Conservation (phyloP, 2,888 invertebrate genomes). For the Kryphioiulus occultus region DNA sequence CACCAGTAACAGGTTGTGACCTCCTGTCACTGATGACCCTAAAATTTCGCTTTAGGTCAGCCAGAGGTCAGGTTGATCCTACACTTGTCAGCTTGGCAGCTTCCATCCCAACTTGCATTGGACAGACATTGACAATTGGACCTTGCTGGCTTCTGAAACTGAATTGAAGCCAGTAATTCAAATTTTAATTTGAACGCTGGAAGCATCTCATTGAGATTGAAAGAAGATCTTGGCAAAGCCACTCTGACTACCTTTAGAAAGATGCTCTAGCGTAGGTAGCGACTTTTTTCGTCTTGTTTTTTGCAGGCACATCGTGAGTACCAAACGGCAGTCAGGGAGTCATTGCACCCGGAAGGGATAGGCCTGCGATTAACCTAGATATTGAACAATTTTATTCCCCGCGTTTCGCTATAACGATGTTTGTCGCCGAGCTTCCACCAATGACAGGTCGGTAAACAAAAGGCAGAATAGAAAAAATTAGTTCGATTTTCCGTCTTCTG, state of each 20-base stretch:
- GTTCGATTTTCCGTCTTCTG: not conserved
- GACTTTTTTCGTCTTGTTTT: not conserved
- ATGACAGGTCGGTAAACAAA: conserved; percentile 29
- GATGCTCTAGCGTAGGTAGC: conserved; percentile 13
- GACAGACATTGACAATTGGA: too few relatives aligned
- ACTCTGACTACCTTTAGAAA: not conserved
- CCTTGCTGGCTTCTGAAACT: too few relatives aligned
- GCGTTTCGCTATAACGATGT: conserved; percentile 21
- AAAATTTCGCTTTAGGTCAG: too few relatives aligned
- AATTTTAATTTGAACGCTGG: too few relatives aligned
- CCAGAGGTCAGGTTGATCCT: too few relatives aligned
- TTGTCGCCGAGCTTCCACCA: conserved; percentile 34
- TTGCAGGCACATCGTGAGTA: not conserved
- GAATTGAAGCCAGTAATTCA: too few relatives aligned
- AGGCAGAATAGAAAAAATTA: not conserved
- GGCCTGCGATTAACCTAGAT: conserved; percentile 49
- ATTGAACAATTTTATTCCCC: conserved; percentile 49
- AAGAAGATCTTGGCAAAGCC: too few relatives aligned
- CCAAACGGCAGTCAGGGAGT: conserved; percentile 39
- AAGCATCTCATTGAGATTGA: too few relatives aligned
- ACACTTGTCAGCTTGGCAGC: too few relatives aligned
- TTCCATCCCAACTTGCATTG: too few relatives aligned
- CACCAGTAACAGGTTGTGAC: not conserved
- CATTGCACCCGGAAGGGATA: conserved; percentile 52
- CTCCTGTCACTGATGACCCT: too few relatives aligned